Base-by-base conservation (phyloP, 2,113 vertebrate genomes). In the Abramis brama region DNA sequence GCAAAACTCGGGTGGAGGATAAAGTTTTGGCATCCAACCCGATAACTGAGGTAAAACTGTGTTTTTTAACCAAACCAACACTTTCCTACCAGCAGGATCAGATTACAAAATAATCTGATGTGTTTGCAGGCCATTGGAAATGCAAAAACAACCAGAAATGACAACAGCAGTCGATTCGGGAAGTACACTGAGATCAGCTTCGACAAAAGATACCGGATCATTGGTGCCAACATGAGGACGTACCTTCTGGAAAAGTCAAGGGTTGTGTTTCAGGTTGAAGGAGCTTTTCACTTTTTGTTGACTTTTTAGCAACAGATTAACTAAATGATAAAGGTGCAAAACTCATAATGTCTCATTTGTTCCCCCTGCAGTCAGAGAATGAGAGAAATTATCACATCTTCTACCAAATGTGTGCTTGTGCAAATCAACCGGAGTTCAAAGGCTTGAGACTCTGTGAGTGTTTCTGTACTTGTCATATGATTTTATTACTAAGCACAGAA, bases 311-410 rank as follows among this genome's bases (percentile, higher is more conserved):
- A 23, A 25, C 21, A 62, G 52, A 79, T 39, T 23, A n/a, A 76
- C 47, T 45, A 6, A 47, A 76, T 21, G 52, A 30, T 79, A 36
- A 84, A 45, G 19, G 33, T 43, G 6, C 17, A 13, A 2, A 43
- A 64, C 47, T 76, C 50, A 25, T 6, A 30, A 7, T 13, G 2
- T 27, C 2, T 27, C 10, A 79, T 70, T 85, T 86, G 62, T 36
- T 90, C 68, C 88, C 66, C 91, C 85, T 91, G 52, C 94, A 99
- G 98, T 95, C 98, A 36, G 97, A 98, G 90, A 97, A 97, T 76
- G 98, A 99, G 92, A 94, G 98, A 85, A 99, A 99, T 92, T 99
- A 99, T 86, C 98, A 99, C 91, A 97, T 99, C 90, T 99, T 99
- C 93, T 99, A 99, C 90, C 98, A 99, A 89, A 86, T 99, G 88